phyloP scores from a whole-genome alignment of 2,797 vertebrate genomes.

The Syngnathus rostellatus region DNA sequence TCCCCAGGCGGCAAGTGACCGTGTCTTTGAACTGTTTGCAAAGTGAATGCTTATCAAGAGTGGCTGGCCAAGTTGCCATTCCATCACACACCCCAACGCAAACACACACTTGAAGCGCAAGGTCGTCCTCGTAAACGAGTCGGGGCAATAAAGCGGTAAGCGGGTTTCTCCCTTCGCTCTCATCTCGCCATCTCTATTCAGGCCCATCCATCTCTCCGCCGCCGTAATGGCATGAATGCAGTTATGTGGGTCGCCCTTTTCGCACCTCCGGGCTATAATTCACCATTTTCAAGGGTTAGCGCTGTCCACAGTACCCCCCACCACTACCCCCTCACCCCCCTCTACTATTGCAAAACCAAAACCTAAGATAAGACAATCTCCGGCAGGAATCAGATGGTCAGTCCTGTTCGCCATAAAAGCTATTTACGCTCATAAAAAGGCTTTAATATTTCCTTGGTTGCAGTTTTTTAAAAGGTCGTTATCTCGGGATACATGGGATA shows the following conservation, averaged over 20 bases:
- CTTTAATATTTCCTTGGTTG: slow-evolving; percentile 1
- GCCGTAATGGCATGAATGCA: slow-evolving; percentile 16
- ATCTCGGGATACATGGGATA: not conserved
- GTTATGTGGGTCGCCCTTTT: slow-evolving; percentile 45
- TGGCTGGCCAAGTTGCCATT: slow-evolving; percentile 41
- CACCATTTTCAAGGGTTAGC: slow-evolving; percentile 42
- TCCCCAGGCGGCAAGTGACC: slow-evolving; percentile 40
- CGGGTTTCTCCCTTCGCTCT: slow-evolving; percentile 38
- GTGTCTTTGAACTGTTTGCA: slow-evolving; percentile 38
- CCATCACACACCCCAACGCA: slow-evolving; percentile 10
- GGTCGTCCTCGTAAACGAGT: slow-evolving; percentile 48
- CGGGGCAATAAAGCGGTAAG: slow-evolving; percentile 42
- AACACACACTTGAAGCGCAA: slow-evolving; percentile 29
- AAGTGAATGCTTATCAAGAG: slow-evolving; percentile 46
- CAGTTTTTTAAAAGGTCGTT: not conserved
- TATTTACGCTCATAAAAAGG: not conserved
- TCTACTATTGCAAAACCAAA: not conserved
- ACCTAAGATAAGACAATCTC: slow-evolving; percentile 32
- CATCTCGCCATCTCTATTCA: slow-evolving; percentile 47
- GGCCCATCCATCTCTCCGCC: slow-evolving; percentile 41
- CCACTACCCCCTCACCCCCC: not conserved
- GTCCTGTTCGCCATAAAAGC: not conserved
- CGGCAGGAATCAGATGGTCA: slow-evolving; percentile 9
- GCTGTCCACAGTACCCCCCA: not conserved
- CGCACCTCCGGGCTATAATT: slow-evolving; percentile 47